Percentiles rank a stretch among this genome's conserved stretches.
Evolutionary conservation across 2,797 vertebrate species (phyloP).

Genomic region (Acridotheres tristis): DNA sequence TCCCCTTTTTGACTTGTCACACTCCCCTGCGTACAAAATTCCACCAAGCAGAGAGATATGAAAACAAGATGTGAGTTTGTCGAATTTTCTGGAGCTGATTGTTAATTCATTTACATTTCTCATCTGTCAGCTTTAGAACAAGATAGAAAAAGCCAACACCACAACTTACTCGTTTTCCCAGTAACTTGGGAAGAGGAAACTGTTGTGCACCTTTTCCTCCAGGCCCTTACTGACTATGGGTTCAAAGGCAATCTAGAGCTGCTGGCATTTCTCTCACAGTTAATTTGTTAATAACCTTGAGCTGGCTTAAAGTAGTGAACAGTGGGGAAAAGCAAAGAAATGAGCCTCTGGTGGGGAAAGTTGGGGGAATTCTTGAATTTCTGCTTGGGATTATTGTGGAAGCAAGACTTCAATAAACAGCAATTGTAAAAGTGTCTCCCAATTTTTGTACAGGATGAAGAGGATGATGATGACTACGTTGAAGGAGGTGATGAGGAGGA

Average conservation of each 20-base stretch:
- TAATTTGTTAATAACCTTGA: not conserved
- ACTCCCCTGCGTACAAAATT: not conserved
- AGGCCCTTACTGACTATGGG: not conserved
- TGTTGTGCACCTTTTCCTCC: not conserved
- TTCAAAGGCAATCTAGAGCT: not conserved
- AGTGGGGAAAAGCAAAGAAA: not conserved
- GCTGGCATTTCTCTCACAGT: not conserved
- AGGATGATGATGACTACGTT: not conserved
- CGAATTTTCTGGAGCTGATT: not conserved
- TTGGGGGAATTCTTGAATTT: not conserved
- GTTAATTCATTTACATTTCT: not conserved
- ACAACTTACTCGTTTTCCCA: not conserved
- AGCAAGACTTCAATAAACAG: not conserved
- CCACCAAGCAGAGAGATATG: not conserved
- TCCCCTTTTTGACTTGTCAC: not conserved
- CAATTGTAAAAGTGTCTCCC: not conserved
- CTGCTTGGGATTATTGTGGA: not conserved
- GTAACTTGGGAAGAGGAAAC: not conserved
- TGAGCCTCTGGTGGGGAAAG: not conserved
- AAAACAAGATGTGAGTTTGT: not conserved
- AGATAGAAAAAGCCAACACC: too few relatives aligned
- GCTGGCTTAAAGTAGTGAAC: not conserved
- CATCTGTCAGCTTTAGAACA: not conserved
- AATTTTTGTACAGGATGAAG: not conserved
- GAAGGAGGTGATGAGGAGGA: constrained; percentile 24